Evolutionary conservation across 2,888 invertebrate genomes (phyloP), one percentile per base, ranked within the genome.

Genomic region (Orthosia gracilis): DNA sequence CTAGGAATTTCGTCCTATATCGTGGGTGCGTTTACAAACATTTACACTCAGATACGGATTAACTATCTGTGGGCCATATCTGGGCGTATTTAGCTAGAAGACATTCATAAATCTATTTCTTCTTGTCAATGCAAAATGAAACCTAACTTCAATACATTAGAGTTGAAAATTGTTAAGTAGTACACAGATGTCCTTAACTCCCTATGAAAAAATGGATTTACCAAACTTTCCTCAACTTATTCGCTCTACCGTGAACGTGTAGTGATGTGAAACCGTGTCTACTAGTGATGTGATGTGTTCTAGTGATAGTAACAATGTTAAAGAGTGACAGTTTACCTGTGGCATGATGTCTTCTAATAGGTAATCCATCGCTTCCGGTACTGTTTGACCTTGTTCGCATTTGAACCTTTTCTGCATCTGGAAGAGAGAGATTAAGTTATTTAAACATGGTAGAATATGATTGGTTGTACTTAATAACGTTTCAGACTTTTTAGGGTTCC

Each of bases 301-400:
- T 61, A 72, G 31, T 76, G 17, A 21, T 50, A 63, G 63, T 1
- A 65, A 2, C 47, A 26, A 57, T 66, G 26, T 61, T 1, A 49
- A 17, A 21, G 15, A 23, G 3, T 73, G 61, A 70, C 45, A 23
- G 75, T 73, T 91, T 91, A 96, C 96, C 96, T 96, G 96, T 93
- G 95, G 96, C 95, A 95, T 96, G 96, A 95, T 96, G 96, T 96
- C 96, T 96, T 96, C 96, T 94, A 93, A 96, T 96, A 79, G 96
- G 95, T 92, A 96, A 94, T 93, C 96, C 96, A 95, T 96, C 96
- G 91, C 96, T 96, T 90, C 96, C 97, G 91, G 96, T 96, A 92
- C 96, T 96, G 86, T 96, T 96, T 76, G 97, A 97, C 93, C 97
- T 94, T 91, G 96, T 94, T 93, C 97, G 92, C 95, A 96, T 96